Percentiles rank a stretch among this genome's conserved stretches.
phyloP scores from a whole-genome alignment of 1,140 invertebrate species.

The Drosophila paulistorum region DNA sequence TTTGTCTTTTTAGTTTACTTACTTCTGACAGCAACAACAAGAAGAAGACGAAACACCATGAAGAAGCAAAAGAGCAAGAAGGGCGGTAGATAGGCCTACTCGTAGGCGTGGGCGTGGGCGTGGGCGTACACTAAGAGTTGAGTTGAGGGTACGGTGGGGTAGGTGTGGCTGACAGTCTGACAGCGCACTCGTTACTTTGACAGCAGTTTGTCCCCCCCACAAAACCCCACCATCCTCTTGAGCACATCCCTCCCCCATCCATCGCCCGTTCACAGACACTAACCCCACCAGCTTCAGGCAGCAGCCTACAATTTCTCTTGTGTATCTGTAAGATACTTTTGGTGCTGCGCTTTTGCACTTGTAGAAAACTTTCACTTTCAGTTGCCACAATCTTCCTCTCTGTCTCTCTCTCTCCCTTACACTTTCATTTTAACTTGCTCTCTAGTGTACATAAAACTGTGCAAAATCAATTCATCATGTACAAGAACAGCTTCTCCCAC shows the following conservation, averaged over 20 bases:
- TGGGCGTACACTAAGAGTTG: background rate
- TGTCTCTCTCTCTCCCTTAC: background rate
- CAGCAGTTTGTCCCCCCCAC: slow-evolving; percentile 43
- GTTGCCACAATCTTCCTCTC: background rate
- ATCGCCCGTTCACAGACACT: too few relatives aligned
- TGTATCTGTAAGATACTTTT: slow-evolving; percentile 72
- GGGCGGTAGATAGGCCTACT: background rate
- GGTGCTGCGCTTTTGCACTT: slow-evolving; percentile 72
- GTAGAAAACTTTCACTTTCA: slow-evolving; percentile 61
- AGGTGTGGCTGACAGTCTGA: slow-evolving; percentile 68
- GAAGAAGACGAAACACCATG: background rate
- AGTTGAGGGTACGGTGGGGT: background rate
- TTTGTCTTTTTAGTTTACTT: slow-evolving; percentile 81
- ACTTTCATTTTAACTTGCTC: slow-evolving; percentile 4
- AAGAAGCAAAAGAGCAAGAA: slow-evolving; percentile 6
- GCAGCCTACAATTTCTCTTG: slow-evolving; percentile 35
- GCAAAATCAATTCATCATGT: slow-evolving; percentile 70
- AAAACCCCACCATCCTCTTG: background rate
- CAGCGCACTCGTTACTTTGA: slow-evolving; percentile 80
- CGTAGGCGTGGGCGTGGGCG: slow-evolving; percentile 15
- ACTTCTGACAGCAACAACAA: slow-evolving; percentile 36
- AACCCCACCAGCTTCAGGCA: background rate
- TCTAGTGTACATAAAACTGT: slow-evolving; percentile 36
- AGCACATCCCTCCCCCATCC: background rate
- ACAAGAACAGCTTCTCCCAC: slow-evolving; percentile 15